Evolutionary conservation across 2,888 invertebrate species (phyloP).

Genomic region (Zonitis immaculata): DNA sequence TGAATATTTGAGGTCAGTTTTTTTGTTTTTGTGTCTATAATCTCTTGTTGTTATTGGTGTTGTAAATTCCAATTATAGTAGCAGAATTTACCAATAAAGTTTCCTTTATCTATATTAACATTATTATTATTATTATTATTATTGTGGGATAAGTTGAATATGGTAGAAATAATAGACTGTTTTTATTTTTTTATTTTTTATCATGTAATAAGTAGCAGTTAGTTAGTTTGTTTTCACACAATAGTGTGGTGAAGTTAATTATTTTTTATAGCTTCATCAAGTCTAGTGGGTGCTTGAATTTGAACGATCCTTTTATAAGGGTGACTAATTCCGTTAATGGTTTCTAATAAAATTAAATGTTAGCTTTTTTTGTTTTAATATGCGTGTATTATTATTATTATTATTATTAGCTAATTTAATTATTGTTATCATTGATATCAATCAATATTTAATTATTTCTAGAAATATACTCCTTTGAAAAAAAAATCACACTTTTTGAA

Average conservation of each 20-base stretch:
- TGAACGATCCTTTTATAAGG: slow-evolving; percentile 9
- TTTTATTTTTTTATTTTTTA: too few species aligned
- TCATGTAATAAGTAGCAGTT: too few species aligned
- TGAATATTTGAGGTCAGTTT: background rate
- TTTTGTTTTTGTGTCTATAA: background rate
- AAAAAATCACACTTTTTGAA: too few species aligned
- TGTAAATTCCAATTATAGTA: background rate
- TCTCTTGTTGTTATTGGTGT: background rate
- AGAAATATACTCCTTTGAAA: too few species aligned
- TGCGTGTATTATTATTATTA: too few species aligned
- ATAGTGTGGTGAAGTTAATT: slow-evolving; percentile 9
- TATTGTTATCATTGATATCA: too few species aligned
- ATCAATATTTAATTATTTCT: too few species aligned
- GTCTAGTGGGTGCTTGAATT: slow-evolving; percentile 6
- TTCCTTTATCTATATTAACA: background rate
- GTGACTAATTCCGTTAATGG: slow-evolving; percentile 28
- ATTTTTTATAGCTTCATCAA: slow-evolving; percentile 19
- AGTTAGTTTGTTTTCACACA: background rate
- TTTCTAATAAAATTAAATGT: slow-evolving; percentile 25
- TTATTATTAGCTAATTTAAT: too few species aligned
- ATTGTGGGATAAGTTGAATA: too few species aligned
- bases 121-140: too few species aligned
- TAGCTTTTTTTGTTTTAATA: too few species aligned
- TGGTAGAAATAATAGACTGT: too few species aligned
- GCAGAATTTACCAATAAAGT: background rate